Evolutionary conservation across 2,797 vertebrate species (phyloP).

Genomic region (Cyprinodon diabolis): DNA sequence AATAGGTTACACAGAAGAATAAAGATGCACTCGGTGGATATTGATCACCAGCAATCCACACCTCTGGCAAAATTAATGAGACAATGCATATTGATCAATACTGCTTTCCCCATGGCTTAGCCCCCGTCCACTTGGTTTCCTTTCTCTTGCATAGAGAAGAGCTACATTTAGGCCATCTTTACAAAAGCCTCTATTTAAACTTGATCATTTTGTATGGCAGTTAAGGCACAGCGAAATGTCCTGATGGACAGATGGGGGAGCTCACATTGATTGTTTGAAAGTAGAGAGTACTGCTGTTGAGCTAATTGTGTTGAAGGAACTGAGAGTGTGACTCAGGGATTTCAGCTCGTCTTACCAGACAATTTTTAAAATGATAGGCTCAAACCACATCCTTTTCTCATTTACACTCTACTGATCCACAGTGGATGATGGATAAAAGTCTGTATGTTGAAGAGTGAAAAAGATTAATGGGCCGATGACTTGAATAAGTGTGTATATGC

Average conservation of each 20-base stretch:
- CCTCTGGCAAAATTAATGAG: constrained; percentile 95
- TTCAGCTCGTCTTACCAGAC: constrained; percentile 32
- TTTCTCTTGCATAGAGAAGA: constrained; percentile 49
- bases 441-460: constrained; percentile 1
- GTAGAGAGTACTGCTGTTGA: constrained; percentile 27
- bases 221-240: constrained; percentile 53
- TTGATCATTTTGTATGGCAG: constrained; percentile 64
- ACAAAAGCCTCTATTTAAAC: constrained; percentile 66
- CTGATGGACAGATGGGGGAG: constrained; percentile 47
- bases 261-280: constrained; percentile 47
- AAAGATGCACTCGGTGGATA: constrained; percentile 90
- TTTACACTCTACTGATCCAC: constrained; percentile 20
- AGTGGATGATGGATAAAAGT: neutral
- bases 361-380: constrained; percentile 2
- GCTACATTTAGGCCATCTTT: constrained; percentile 63
- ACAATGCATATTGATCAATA: constrained; percentile 91
- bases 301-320: constrained; percentile 26
- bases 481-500: constrained; percentile 6
- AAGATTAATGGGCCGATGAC: constrained; percentile 55
- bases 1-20: constrained; percentile 93
- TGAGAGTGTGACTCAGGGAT: neutral
- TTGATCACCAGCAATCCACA: constrained; percentile 90
- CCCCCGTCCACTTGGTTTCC: neutral
- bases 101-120: constrained; percentile 71
- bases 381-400: constrained; percentile 35